Evolutionary conservation across 2,888 invertebrate species (phyloP).

Genomic region (Trachelus stipa): DNA sequence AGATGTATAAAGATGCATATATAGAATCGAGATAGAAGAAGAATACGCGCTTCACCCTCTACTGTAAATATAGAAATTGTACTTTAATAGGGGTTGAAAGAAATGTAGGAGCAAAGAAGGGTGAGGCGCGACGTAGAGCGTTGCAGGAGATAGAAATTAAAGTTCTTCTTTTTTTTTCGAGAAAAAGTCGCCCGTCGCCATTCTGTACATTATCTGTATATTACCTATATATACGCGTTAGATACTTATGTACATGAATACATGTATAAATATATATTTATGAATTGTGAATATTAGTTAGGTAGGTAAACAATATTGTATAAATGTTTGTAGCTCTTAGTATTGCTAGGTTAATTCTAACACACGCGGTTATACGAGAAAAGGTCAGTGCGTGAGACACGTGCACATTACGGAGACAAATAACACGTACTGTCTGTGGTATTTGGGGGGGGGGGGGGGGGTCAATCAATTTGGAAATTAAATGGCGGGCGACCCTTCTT

Average conservation of each 20-base stretch:
- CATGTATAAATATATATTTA: conserved; percentile 42
- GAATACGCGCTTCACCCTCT: background rate
- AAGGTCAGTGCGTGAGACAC: background rate
- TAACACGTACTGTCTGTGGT: background rate
- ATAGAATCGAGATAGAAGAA: background rate
- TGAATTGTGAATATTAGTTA: conserved; percentile 53
- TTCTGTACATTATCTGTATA: conserved; percentile 2
- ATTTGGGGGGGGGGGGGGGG: background rate
- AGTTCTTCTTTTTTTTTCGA: background rate
- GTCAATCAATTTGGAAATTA: background rate
- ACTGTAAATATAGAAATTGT: conserved; percentile 19
- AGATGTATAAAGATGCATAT: background rate
- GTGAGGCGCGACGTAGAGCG: background rate
- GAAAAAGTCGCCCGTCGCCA: conserved; percentile 21
- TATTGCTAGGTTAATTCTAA: conserved; percentile 2
- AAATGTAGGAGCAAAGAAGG: background rate
- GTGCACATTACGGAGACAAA: background rate
- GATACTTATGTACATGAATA: conserved; percentile 39
- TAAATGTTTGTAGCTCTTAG: conserved; percentile 42
- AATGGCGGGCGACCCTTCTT: background rate
- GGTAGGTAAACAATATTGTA: conserved; percentile 35
- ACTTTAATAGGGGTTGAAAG: conserved; percentile 8
- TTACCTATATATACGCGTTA: conserved; percentile 7
- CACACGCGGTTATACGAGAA: background rate
- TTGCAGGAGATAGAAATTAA: background rate